Conservation (phyloP, 2,113 vertebrate genomes). For the Limanda limanda region DNA sequence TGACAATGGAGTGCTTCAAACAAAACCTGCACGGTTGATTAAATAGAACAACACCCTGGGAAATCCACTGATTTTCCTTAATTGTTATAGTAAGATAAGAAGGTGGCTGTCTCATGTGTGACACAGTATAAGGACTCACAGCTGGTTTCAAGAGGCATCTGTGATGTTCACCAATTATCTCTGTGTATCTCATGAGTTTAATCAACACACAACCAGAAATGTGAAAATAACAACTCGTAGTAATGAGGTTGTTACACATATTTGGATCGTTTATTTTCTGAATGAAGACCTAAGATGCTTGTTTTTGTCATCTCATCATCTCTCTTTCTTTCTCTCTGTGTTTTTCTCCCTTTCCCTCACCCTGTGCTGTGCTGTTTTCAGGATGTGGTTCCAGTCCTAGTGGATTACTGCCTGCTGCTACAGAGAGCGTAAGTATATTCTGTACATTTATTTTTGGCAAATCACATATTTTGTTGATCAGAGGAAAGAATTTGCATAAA, state of each 20-base stretch:
- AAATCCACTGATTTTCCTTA: too few relatives aligned
- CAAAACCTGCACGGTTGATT: background rate
- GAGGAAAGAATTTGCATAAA: background rate
- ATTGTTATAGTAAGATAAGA: too few relatives aligned
- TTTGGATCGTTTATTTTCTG: too few relatives aligned
- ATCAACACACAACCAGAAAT: background rate
- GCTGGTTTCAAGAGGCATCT: background rate
- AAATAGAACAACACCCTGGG: background rate
- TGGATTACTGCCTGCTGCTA: conserved; percentile 95
- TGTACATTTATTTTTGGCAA: background rate
- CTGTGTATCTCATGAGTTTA: background rate
- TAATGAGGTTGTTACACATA: background rate
- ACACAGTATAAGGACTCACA: background rate
- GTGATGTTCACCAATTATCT: background rate
- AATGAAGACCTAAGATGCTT: background rate
- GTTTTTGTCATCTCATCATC: background rate
- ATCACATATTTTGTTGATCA: background rate
- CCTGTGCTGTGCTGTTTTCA: conserved; percentile 58
- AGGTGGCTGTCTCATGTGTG: too few relatives aligned
- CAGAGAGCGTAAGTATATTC: conserved; percentile 87
- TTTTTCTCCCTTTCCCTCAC: background rate
- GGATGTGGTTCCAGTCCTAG: conserved; percentile 92
- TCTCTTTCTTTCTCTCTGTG: background rate
- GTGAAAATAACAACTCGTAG: background rate
- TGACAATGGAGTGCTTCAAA: background rate